A percentile compares a stretch with the other conserved stretches of the same genome.
phyloP scores from a whole-genome alignment of 2,888 invertebrate genomes.

The Eupithecia inturbata region DNA sequence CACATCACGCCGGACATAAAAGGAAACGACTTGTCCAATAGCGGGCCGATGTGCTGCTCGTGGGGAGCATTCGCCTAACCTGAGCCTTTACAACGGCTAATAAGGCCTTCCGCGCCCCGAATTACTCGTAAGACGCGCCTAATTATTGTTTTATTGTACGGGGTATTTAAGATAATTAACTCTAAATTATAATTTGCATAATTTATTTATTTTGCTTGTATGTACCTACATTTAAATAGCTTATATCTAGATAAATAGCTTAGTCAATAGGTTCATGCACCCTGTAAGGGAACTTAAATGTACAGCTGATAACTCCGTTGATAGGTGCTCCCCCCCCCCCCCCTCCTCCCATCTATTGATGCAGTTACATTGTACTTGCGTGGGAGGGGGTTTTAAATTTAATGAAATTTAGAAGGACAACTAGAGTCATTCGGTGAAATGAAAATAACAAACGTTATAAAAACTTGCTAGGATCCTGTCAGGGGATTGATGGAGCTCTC shows the following conservation, averaged over 20 bases:
- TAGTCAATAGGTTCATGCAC: too few relatives aligned
- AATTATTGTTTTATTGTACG: conserved; percentile 22
- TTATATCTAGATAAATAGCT: too few relatives aligned
- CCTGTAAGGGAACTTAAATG: too few relatives aligned
- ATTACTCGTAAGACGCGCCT: conserved; percentile 22
- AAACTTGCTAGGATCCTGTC: background rate
- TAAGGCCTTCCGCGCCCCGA: conserved; percentile 35
- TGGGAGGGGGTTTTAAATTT: too few relatives aligned
- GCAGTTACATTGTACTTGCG: too few relatives aligned
- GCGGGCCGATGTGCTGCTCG: conserved; percentile 48
- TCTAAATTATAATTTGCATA: background rate
- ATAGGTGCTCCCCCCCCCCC: too few relatives aligned
- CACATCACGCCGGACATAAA: conserved; percentile 42
- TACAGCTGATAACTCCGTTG: too few relatives aligned
- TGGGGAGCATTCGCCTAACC: conserved; percentile 48
- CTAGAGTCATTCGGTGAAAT: background rate
- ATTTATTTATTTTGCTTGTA: background rate
- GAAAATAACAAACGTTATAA: background rate
- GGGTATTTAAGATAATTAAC: background rate
- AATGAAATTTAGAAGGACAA: background rate
- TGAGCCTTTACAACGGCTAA: conserved; percentile 42
- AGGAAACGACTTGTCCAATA: conserved; percentile 44
- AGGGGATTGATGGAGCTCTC: background rate
- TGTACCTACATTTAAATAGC: too few relatives aligned
- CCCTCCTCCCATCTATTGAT: too few relatives aligned